Base-by-base conservation (phyloP, 2,888 invertebrate genomes). In the Drosophila bunnanda region DNA sequence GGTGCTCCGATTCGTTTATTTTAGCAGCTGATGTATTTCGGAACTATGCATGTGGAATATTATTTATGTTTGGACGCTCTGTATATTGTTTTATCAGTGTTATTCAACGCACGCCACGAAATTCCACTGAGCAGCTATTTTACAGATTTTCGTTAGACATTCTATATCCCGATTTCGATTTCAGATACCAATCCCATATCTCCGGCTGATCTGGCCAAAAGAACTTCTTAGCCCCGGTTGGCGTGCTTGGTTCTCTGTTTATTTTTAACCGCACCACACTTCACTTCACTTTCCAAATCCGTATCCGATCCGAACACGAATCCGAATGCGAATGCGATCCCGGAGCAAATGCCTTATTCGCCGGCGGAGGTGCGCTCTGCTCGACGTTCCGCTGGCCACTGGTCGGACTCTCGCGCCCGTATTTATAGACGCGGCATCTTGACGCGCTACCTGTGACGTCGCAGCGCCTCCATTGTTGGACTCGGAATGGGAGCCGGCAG, bases 401-500 rank as follows among this genome's bases (percentile, higher is more conserved):
- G 73, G 50, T 30, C 50, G 36, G 12, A 69, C 61, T 59, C 50
- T 59, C 50, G 54, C 61, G 32, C 46, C 48, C 67, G 67, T 86
- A 88, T 86, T 85, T 75, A 75, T 88, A 88, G 82, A 77, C 52
- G 55, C 46, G 46, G 46, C 77, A 74, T 82, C 67, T 83, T 86
- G 79, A 86, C 81, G 83, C 84, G 62, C 77, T 69, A 86, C 79
- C 89, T 88, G 87, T 84, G 84, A 84, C 84, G 84, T 84, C 70
- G 73, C 68, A 38, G 22, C 22, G 46, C 46, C 58, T 69, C 69
- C 64, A 56, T 32, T 57, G 68, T 68, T 56, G 54, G 41, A 36
- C 22, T 43, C 41, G 41, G 64, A 50, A 50, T 64, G 62, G 58
- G 28, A 43, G 43, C 34, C 41, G 60, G 34, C 41, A 55, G 17